Conservation (phyloP, 2,113 vertebrate genomes). For the Arvicanthis niloticus region DNA sequence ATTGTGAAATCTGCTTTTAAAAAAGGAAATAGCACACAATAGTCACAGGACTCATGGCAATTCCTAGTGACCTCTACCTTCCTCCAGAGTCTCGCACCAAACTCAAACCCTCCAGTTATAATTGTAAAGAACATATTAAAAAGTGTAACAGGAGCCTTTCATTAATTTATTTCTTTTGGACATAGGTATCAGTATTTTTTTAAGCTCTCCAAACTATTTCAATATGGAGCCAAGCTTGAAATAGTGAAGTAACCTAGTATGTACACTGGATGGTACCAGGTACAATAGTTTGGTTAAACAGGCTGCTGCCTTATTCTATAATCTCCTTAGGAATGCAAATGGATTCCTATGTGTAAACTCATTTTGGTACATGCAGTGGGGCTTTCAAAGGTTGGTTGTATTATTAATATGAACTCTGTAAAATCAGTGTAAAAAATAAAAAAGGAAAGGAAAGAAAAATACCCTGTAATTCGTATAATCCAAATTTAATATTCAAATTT, state of each 20-base stretch:
- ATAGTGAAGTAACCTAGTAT: neutral
- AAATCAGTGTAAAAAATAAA: neutral
- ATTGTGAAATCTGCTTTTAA: neutral
- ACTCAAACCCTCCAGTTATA: neutral
- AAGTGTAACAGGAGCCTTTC: neutral
- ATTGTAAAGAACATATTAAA: neutral
- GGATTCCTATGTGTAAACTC: neutral
- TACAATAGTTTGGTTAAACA: neutral
- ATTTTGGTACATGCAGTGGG: neutral
- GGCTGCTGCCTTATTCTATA: neutral
- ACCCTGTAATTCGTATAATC: neutral
- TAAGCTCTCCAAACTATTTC: neutral
- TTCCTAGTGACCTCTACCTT: neutral
- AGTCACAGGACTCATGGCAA: neutral
- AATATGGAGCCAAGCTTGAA: neutral
- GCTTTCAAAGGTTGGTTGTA: neutral
- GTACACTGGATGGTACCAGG: neutral
- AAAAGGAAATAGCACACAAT: constrained; percentile 33
- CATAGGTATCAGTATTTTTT: neutral
- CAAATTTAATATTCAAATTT: neutral
- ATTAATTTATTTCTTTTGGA: neutral
- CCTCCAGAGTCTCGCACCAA: neutral
- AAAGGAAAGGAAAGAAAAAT: neutral
- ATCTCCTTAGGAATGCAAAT: neutral
- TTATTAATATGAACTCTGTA: neutral